Evolutionary conservation across 2,797 vertebrate genomes (phyloP).

Genomic region (Myotis daubentonii): DNA sequence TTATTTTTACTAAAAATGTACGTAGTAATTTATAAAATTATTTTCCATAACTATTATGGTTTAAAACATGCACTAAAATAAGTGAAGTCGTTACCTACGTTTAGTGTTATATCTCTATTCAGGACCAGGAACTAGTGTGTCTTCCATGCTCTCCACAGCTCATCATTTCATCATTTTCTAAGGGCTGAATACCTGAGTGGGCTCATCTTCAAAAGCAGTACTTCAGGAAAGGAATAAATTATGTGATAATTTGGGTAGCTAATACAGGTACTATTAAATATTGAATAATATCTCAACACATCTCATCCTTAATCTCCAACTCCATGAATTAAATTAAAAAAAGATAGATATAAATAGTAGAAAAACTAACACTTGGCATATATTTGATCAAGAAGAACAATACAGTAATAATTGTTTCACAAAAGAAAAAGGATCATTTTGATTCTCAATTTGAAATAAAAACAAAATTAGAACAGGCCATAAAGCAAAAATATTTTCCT

Average conservation of each 20-base stretch:
- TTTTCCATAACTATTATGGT: not conserved
- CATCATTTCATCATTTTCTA: not conserved
- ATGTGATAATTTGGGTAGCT: not conserved
- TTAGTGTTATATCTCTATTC: not conserved
- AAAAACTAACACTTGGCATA: not conserved
- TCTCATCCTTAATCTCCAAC: not conserved
- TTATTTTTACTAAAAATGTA: not conserved
- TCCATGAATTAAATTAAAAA: not conserved
- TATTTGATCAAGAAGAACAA: not conserved
- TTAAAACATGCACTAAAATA: not conserved
- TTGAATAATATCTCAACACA: not conserved
- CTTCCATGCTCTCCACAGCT: not conserved
- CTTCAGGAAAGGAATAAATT: not conserved
- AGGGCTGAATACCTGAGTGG: not conserved
- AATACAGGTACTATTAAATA: not conserved
- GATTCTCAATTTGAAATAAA: not conserved
- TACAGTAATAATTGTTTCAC: not conserved
- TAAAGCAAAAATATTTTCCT: not conserved
- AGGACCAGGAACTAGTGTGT: not conserved
- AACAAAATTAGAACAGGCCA: not conserved
- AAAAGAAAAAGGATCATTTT: not conserved
- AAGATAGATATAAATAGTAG: not conserved
- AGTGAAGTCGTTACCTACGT: not conserved
- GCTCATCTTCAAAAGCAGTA: not conserved
- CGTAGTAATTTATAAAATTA: not conserved